Evolutionary conservation across 2,888 invertebrate genomes (phyloP).

Genomic region (Mycalesis mineus): DNA sequence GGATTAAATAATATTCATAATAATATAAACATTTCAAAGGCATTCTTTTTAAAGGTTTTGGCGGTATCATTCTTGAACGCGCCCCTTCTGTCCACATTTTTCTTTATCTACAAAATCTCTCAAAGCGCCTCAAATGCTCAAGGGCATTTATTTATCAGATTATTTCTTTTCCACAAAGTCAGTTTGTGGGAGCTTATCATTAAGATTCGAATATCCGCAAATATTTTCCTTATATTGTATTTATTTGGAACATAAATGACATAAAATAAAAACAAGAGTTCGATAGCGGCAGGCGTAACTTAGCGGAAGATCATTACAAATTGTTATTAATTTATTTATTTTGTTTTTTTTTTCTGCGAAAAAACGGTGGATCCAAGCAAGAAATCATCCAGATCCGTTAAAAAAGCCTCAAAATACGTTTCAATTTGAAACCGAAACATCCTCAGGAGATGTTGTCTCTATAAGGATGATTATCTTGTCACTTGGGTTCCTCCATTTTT

Average conservation of each 20-base stretch:
- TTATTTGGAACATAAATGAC: neutral
- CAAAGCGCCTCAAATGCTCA: slow-evolving; percentile 63
- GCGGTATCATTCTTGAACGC: slow-evolving; percentile 47
- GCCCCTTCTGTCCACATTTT: slow-evolving; percentile 49
- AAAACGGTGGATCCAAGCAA: no score
- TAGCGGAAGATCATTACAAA: no score
- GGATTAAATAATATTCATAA: slow-evolving; percentile 24
- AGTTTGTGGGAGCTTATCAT: slow-evolving; percentile 49
- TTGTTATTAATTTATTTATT: no score
- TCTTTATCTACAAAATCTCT: slow-evolving; percentile 61
- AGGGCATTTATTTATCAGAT: slow-evolving; percentile 65
- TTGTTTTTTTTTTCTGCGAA: no score
- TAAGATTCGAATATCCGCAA: slow-evolving; percentile 35
- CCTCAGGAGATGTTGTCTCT: no score
- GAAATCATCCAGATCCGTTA: no score
- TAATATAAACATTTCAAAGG: slow-evolving; percentile 44
- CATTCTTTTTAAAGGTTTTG: slow-evolving; percentile 57
- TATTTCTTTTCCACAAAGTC: slow-evolving; percentile 52
- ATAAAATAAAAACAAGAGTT: no score
- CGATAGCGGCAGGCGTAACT: no score
- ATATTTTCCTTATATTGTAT: neutral
- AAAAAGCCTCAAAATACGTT: no score
- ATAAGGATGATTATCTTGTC: no score
- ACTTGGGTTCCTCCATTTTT: no score
- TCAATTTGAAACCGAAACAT: no score